Evolutionary conservation across 2,888 invertebrate species (phyloP).

Genomic region (Argyresthia albistria): DNA sequence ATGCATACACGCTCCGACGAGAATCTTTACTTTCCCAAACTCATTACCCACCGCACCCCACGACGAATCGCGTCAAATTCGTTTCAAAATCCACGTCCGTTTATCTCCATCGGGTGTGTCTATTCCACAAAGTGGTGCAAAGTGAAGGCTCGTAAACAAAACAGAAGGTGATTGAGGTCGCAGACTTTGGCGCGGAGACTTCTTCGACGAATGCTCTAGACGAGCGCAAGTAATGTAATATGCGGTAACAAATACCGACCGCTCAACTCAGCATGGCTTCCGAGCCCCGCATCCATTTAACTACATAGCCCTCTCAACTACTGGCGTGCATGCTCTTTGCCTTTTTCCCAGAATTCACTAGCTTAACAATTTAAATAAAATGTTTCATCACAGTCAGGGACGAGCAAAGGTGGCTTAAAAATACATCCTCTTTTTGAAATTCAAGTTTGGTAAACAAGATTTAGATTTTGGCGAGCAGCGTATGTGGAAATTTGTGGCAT

Average conservation of each 20-base stretch:
- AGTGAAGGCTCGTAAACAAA: constrained; percentile 5
- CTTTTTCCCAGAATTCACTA: background rate
- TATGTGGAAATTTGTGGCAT: too few relatives aligned
- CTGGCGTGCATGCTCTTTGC: background rate
- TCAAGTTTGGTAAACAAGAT: too few relatives aligned
- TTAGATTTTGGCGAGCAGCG: too few relatives aligned
- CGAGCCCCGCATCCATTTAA: background rate
- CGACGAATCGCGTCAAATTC: constrained; percentile 3
- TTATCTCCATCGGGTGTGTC: constrained; percentile 4
- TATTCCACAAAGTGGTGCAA: constrained; percentile 4
- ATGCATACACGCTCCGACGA: background rate
- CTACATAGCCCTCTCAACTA: background rate
- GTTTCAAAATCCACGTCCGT: constrained; percentile 5
- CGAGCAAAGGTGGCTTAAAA: background rate
- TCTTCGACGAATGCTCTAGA: constrained; percentile 3
- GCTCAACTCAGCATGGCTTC: background rate
- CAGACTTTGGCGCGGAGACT: background rate
- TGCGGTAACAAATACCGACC: constrained; percentile 1
- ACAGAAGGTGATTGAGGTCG: constrained; percentile 4
- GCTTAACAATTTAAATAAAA: background rate
- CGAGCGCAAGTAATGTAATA: constrained; percentile 7
- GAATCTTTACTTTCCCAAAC: constrained; percentile 1
- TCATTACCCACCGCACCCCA: background rate
- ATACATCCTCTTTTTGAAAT: too few relatives aligned
- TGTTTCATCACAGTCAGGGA: background rate